phyloP scores from a whole-genome alignment of 2,888 invertebrate species.

The Chromoteleia sp. region DNA sequence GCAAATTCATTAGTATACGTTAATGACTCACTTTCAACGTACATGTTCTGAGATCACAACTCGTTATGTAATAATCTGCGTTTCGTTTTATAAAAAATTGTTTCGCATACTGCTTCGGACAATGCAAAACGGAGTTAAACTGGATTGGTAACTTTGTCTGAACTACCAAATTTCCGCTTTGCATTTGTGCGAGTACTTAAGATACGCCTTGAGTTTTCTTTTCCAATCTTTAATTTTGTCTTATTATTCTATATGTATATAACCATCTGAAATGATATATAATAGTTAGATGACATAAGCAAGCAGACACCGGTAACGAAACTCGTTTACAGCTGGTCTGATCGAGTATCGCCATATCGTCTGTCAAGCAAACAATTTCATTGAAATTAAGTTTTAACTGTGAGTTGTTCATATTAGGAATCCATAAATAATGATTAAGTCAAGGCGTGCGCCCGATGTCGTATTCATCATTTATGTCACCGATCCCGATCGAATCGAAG shows the following conservation, averaged over 20 bases:
- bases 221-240: constrained; percentile 19
- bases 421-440: constrained; percentile 51
- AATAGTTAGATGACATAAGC: constrained; percentile 65
- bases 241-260: constrained; percentile 64
- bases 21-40: constrained; percentile 15
- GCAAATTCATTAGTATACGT: constrained; percentile 8
- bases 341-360: constrained; percentile 75
- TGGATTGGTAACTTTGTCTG: neutral
- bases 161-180: constrained; percentile 12
- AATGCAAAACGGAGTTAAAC: constrained; percentile 16
- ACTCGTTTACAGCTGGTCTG: constrained; percentile 83
- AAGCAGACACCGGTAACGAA: constrained; percentile 71
- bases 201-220: constrained; percentile 22
- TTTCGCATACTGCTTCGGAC: constrained; percentile 18
- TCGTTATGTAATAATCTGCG: constrained; percentile 6
- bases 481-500: constrained; percentile 8
- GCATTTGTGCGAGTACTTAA: constrained; percentile 53
- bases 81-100: constrained; percentile 11
- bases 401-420: constrained; percentile 63
- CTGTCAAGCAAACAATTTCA: constrained; percentile 73
- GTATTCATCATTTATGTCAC: constrained; percentile 61
- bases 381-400: constrained; percentile 63
- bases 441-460: constrained; percentile 59
- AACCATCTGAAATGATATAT: constrained; percentile 64
- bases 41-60: constrained; percentile 39